These are phyloP conservation scores for Falcunculus frontatus DNA, from an alignment of 2,113 vertebrate genomes.

Conservation along the genomic window DNA sequence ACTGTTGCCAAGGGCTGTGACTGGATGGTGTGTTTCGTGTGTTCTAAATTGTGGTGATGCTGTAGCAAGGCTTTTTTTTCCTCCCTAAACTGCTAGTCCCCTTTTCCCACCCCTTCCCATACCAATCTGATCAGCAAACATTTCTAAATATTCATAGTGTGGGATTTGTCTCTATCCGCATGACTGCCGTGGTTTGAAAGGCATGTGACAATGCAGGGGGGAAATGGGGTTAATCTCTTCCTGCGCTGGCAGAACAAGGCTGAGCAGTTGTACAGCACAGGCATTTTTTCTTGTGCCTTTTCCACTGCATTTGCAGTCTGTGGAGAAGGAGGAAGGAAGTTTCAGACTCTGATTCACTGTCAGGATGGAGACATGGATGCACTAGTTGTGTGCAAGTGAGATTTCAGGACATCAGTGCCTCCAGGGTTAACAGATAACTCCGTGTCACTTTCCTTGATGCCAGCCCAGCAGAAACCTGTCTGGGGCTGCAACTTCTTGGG, in stretches of 20 bases:
- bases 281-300: not conserved
- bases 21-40: not conserved
- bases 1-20: not conserved
- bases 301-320: not conserved
- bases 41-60: not conserved
- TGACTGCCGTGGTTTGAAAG: not conserved
- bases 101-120: not conserved
- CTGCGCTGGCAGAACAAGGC: not conserved
- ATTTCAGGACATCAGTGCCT: not conserved
- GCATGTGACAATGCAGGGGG: not conserved
- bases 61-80: not conserved
- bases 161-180: not conserved
- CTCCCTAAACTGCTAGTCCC: not conserved
- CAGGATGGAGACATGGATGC: rapidly evolving
- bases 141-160: not conserved
- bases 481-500: not conserved
- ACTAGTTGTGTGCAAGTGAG: not conserved
- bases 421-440: not conserved
- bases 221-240: not conserved
- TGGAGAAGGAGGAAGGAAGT: not conserved
- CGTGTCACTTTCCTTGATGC: rapidly evolving
- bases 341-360: not conserved
- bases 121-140: not conserved
- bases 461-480: not conserved
- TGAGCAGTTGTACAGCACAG: not conserved